Percentiles rank a stretch among this genome's conserved stretches.
Conservation (phyloP, 2,888 invertebrate genomes). For the Sminthurides aquaticus region DNA sequence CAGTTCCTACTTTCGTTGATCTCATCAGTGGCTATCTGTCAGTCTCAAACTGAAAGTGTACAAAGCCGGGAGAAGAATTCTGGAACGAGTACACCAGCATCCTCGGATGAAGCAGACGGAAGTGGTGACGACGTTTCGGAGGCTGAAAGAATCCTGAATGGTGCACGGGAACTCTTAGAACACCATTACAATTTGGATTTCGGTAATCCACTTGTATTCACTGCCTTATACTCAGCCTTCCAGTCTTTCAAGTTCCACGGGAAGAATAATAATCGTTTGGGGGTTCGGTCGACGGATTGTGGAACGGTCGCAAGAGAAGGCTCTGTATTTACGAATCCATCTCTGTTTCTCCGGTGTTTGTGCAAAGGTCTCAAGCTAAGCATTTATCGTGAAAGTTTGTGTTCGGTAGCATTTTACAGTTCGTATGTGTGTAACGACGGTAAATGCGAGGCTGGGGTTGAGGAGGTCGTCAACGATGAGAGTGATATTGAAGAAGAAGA, state of each 20-base stretch:
- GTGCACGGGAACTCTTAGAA: slow-evolving; percentile 25
- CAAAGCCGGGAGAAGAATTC: background rate
- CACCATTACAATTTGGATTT: slow-evolving; percentile 29
- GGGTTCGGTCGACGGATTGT: background rate
- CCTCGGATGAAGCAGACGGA: slow-evolving; percentile 11
- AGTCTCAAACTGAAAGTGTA: background rate
- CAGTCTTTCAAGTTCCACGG: slow-evolving; percentile 25
- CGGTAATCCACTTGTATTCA: slow-evolving; percentile 29
- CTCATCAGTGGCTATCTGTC: slow-evolving; percentile 33
- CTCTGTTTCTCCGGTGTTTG: background rate
- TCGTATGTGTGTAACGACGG: background rate
- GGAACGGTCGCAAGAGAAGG: too few relatives aligned
- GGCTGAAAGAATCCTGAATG: slow-evolving; percentile 10
- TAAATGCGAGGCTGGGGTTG: background rate
- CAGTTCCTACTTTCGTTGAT: slow-evolving; percentile 40
- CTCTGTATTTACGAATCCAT: too few relatives aligned
- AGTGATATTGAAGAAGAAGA: too few relatives aligned
- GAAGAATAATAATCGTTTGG: background rate
- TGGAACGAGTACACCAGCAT: background rate
- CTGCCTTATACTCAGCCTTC: slow-evolving; percentile 31
- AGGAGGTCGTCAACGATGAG: background rate
- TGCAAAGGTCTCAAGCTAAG: background rate
- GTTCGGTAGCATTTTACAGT: background rate
- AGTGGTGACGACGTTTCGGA: background rate
- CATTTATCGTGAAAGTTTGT: background rate